Base-by-base conservation (phyloP, 2,888 invertebrate species). In the Andrena marginata region DNA sequence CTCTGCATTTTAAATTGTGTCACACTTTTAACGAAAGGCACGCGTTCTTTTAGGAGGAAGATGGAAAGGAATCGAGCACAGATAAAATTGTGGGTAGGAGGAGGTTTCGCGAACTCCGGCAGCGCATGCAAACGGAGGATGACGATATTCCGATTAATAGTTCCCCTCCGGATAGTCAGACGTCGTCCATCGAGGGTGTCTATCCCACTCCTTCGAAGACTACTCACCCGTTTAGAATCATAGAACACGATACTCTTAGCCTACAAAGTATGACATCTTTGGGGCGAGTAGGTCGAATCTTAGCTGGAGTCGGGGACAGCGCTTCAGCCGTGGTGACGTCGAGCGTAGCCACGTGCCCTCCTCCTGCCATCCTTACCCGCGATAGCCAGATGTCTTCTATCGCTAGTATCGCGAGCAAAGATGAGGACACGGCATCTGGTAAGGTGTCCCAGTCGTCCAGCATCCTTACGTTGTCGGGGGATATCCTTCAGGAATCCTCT, bases 201-300 rank as follows among this genome's bases (percentile, higher is more conserved):
- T 97, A 96, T 93, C 96, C 96, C 8, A 95, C 95, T 49, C 95
- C 96, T 82, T 95, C 95, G 69, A 96, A 96, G 90, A 95, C 96
- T 64, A 95, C 95, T 78, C 97, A 97, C 94, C 98, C 98, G 26
- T 98, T 98, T 92, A 95, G 97, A 92, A 97, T 98, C 85, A 97
- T 98, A 90, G 97, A 98, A 89, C 97, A 97, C 91, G 98, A 98
- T 94, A 96, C 98, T 20, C 96, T 97, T 94, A 98, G 98, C 93
- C 95, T 98, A 89, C 98, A 98, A 94, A 98, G 98, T 92, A 97
- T 98, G 95, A 97, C 97, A 89, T 98, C 98, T 67, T 95, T 98
- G 77, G 98, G 98, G 31, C 95, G 98, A 89, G 97, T 97, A 84
- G 97, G 98, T 35, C 95, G 97, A 88, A 96, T 98, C 92, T 95